A percentile compares a stretch with the other conserved stretches of the same genome.
Conservation (phyloP, 2,113 vertebrate genomes). For the Tenebrosternarchus preto region DNA sequence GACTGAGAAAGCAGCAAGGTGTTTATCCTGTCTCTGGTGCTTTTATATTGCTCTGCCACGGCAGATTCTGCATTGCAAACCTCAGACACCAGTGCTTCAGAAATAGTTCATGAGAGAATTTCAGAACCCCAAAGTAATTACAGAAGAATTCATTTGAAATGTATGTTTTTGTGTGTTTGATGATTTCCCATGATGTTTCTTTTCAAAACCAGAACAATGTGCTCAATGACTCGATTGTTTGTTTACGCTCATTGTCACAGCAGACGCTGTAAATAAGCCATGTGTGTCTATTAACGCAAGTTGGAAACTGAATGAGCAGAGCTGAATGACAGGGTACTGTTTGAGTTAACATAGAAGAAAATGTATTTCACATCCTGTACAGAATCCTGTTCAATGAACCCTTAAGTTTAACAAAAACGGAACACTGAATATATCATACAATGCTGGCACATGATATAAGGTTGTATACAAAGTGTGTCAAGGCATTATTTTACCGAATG, state of each 20-base stretch:
- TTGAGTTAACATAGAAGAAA: background rate
- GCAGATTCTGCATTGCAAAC: slow-evolving; percentile 59
- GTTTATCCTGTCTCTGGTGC: slow-evolving; percentile 54
- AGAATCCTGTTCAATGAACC: background rate
- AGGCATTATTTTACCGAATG: slow-evolving; percentile 10
- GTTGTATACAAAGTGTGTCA: background rate
- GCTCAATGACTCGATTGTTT: slow-evolving; percentile 72
- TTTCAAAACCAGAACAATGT: slow-evolving; percentile 76
- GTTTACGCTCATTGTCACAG: slow-evolving; percentile 61
- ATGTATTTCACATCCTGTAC: background rate
- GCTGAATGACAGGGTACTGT: slow-evolving; percentile 56
- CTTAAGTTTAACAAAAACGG: slow-evolving; percentile 6
- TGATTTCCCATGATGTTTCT: slow-evolving; percentile 76
- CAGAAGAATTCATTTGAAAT: slow-evolving; percentile 61
- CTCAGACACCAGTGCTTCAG: slow-evolving; percentile 66
- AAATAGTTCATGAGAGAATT: slow-evolving; percentile 75
- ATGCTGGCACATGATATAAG: background rate
- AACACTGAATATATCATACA: slow-evolving; percentile 14
- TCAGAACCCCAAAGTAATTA: slow-evolving; percentile 77
- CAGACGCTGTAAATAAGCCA: slow-evolving; percentile 67
- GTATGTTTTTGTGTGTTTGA: slow-evolving; percentile 69
- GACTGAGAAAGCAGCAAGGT: slow-evolving; percentile 59
- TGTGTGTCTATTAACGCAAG: slow-evolving; percentile 50
- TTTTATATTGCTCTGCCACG: slow-evolving; percentile 54
- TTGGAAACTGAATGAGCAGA: slow-evolving; percentile 51